Percentiles rank a stretch among this genome's conserved stretches.
Evolutionary conservation across 2,113 vertebrate genomes (phyloP).

Genomic region (Mormoops blainvillei): DNA sequence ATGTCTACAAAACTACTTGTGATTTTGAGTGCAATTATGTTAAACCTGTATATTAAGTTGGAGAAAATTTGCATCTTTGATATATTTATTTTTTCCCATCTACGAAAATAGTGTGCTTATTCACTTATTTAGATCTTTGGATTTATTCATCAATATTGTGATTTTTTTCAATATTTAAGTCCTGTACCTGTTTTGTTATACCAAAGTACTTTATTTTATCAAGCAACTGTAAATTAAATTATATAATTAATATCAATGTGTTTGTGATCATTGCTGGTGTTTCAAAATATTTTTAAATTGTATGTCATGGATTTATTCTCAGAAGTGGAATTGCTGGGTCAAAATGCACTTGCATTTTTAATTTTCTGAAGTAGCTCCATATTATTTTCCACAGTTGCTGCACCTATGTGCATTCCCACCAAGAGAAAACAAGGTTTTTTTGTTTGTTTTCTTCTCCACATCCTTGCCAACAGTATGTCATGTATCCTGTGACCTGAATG

Average conservation of each 20-base stretch:
- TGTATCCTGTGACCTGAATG: neutral
- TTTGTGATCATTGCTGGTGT: neutral
- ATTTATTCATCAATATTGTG: neutral
- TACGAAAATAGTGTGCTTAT: neutral
- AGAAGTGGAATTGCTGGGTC: no score
- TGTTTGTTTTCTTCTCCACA: no score
- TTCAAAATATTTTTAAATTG: neutral
- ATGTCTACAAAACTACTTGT: neutral
- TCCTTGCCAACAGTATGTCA: neutral
- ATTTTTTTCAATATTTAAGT: neutral
- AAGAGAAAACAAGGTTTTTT: no score
- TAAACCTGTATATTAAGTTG: neutral
- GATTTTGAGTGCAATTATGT: neutral
- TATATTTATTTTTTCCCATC: neutral
- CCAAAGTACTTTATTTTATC: neutral
- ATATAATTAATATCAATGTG: neutral
- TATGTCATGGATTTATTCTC: neutral
- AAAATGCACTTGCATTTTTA: no score
- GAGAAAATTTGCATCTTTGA: neutral
- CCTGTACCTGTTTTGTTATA: neutral
- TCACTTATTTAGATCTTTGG: neutral
- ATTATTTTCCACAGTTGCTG: no score
- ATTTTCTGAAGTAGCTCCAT: no score
- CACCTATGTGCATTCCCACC: no score
- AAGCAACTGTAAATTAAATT: neutral